These are phyloP conservation scores for Myotis vivesi DNA, from an alignment of 2,797 vertebrate species.

Conservation along the genomic window DNA sequence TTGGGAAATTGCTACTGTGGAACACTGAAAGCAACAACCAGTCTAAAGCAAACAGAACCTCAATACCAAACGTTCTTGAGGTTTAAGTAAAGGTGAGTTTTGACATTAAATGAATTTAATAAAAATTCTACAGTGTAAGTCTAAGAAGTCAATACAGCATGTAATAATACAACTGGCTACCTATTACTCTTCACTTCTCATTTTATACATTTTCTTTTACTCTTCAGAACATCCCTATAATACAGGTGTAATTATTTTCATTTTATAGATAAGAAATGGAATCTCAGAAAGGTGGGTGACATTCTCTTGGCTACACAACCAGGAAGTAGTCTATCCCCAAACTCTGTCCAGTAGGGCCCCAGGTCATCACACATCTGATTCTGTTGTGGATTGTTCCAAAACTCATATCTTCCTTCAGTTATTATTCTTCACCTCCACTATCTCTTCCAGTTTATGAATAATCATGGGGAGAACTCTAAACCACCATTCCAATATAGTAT, in stretches of 20 bases:
- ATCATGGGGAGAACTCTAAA: background rate
- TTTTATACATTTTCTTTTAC: background rate
- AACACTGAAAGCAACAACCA: background rate
- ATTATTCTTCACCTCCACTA: background rate
- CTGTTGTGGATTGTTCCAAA: background rate
- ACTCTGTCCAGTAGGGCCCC: background rate
- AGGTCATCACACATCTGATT: background rate
- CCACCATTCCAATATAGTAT: background rate
- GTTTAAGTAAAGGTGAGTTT: background rate
- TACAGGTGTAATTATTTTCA: background rate
- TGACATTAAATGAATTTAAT: background rate
- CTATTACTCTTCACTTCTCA: background rate
- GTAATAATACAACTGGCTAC: background rate
- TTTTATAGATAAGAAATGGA: slow-evolving; percentile 8
- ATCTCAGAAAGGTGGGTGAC: background rate
- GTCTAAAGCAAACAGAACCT: background rate
- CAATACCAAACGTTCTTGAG: background rate
- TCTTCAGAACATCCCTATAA: background rate
- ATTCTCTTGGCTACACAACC: background rate
- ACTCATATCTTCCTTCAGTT: background rate
- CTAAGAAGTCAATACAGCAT: background rate
- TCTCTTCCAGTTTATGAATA: background rate
- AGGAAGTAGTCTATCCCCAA: background rate
- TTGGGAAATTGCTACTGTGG: background rate
- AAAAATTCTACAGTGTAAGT: background rate